Evolutionary conservation across 2,113 vertebrate genomes (phyloP).

Genomic region (Ctenomys sociabilis): DNA sequence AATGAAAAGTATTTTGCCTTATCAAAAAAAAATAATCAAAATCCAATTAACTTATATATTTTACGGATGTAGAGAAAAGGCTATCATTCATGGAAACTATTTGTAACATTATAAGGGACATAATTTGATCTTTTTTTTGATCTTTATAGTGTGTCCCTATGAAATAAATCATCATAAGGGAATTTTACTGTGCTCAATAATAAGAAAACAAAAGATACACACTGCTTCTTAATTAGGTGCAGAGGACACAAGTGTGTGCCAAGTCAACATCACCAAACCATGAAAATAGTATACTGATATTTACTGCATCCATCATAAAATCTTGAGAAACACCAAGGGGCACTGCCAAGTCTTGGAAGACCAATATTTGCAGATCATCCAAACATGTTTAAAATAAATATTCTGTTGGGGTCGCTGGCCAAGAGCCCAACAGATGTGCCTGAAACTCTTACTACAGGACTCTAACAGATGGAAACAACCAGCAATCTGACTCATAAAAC

Average conservation of each 20-base stretch:
- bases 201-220: slow-evolving; percentile 14
- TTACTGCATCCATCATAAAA: slow-evolving; percentile 48
- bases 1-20: neutral
- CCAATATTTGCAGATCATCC: slow-evolving; percentile 24
- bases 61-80: neutral
- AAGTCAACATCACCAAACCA: slow-evolving; percentile 21
- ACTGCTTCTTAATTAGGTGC: neutral
- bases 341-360: slow-evolving; percentile 6
- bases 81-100: neutral
- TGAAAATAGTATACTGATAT: slow-evolving; percentile 17
- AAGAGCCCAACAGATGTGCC: neutral
- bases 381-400: slow-evolving; percentile 19
- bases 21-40: slow-evolving; percentile 24
- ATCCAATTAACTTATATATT: neutral
- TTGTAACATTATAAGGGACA: slow-evolving; percentile 12
- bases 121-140: neutral
- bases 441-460: neutral
- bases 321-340: slow-evolving; percentile 15
- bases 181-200: slow-evolving; percentile 20
- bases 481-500: neutral
- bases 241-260: neutral
- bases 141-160: neutral
- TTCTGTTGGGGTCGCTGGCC: neutral
- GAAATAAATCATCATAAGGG: neutral
- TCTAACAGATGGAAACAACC: neutral